Evolutionary conservation across 1,140 invertebrate species (phyloP).

Genomic region (Psilanteris sp.): DNA sequence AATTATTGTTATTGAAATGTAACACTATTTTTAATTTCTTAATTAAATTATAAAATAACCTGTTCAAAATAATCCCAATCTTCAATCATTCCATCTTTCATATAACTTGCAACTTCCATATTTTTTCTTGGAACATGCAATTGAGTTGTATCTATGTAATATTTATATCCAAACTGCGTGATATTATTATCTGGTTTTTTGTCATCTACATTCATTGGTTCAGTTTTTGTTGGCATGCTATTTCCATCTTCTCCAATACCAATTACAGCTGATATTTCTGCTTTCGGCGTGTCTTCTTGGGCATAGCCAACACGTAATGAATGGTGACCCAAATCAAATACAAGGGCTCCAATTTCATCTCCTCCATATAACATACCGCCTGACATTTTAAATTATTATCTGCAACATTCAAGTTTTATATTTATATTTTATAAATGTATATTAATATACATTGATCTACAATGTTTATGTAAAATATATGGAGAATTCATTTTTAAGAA

Average conservation of each 20-base stretch:
- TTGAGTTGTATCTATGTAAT: slow-evolving; percentile 88
- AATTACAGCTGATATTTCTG: slow-evolving; percentile 89
- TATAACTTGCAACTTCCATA: slow-evolving; percentile 87
- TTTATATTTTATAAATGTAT: too few relatives aligned
- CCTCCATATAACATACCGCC: slow-evolving; percentile 89
- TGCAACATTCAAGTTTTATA: too few relatives aligned
- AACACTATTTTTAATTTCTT: too few relatives aligned
- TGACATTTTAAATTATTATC: too few relatives aligned
- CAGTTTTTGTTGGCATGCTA: slow-evolving; percentile 78
- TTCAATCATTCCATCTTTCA: slow-evolving; percentile 94
- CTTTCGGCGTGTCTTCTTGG: slow-evolving; percentile 93
- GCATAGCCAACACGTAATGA: slow-evolving; percentile 92
- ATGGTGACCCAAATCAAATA: slow-evolving; percentile 97
- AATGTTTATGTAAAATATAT: too few relatives aligned
- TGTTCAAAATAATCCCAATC: slow-evolving; percentile 96
- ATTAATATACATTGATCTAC: too few relatives aligned
- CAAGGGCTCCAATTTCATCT: slow-evolving; percentile 98
- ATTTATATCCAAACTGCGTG: slow-evolving; percentile 82
- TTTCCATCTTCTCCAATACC: slow-evolving; percentile 84
- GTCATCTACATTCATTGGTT: slow-evolving; percentile 83
- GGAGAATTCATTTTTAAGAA: too few relatives aligned
- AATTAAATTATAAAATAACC: slow-evolving; percentile 64
- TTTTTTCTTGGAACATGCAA: slow-evolving; percentile 93
- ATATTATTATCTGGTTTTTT: slow-evolving; percentile 80
- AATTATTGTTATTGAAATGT: too few relatives aligned